These are phyloP conservation scores for Candidula unifasciata DNA, from an alignment of 2,888 invertebrate species.

Conservation along the genomic window DNA sequence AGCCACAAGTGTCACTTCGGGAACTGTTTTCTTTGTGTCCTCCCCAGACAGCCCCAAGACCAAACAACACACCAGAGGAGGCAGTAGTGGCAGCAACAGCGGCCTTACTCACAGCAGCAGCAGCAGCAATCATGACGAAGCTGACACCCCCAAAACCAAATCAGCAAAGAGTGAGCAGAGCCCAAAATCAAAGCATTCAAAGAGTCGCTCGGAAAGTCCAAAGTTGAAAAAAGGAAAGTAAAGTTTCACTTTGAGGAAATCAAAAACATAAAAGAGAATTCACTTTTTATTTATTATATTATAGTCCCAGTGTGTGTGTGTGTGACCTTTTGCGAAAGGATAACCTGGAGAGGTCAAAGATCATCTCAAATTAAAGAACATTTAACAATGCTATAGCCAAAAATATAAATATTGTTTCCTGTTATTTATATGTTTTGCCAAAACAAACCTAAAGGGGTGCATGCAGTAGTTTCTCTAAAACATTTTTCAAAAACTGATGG, in stretches of 20 bases:
- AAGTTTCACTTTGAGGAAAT: no score
- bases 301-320: neutral
- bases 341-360: no score
- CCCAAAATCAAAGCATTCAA: slow-evolving; percentile 37
- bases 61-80: slow-evolving; percentile 23
- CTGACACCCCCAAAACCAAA: slow-evolving; percentile 35
- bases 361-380: no score
- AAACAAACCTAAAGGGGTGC: no score
- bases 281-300: neutral
- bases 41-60: slow-evolving; percentile 51
- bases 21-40: slow-evolving; percentile 15
- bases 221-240: slow-evolving; percentile 27
- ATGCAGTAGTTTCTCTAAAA: no score
- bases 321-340: no score
- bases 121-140: neutral
- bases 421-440: no score
- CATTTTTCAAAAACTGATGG: no score
- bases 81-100: slow-evolving; percentile 33
- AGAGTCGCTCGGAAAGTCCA: slow-evolving; percentile 44
- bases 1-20: neutral
- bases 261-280: neutral
- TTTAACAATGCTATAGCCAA: no score
- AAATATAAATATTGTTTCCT: no score
- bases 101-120: neutral
- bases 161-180: slow-evolving; percentile 34